These are phyloP conservation scores for Cynoglossus semilaevis DNA, from an alignment of 2,113 vertebrate species.

Conservation along the genomic window DNA sequence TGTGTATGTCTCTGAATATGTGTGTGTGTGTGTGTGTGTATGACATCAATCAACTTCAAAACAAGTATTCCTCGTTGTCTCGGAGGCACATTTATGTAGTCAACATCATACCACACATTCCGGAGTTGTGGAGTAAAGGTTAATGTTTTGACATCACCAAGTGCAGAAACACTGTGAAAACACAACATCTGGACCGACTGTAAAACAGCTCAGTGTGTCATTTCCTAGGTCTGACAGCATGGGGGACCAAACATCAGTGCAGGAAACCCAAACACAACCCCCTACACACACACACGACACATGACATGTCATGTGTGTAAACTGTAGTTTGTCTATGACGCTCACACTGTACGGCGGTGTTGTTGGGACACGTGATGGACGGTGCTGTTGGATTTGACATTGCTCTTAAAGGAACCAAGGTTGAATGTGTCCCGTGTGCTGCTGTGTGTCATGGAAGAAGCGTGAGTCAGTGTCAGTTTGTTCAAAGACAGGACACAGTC, in stretches of 20 bases:
- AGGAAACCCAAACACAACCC: slow-evolving; percentile 19
- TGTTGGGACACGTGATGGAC: slow-evolving; percentile 26
- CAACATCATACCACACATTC: slow-evolving; percentile 52
- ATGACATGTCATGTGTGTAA: too few relatives aligned
- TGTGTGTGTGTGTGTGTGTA: slow-evolving; percentile 9
- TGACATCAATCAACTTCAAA: slow-evolving; percentile 34
- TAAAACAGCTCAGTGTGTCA: slow-evolving; percentile 10
- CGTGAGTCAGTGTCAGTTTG: too few relatives aligned
- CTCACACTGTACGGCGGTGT: slow-evolving; percentile 32
- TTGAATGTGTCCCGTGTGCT: slow-evolving; percentile 36
- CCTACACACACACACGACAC: neutral
- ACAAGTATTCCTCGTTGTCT: slow-evolving; percentile 16
- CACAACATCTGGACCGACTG: too few relatives aligned
- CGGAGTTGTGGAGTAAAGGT: slow-evolving; percentile 47
- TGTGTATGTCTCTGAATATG: too few relatives aligned
- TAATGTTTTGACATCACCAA: slow-evolving; percentile 52
- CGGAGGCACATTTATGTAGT: slow-evolving; percentile 14
- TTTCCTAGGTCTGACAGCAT: slow-evolving; percentile 13
- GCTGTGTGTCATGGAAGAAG: too few relatives aligned
- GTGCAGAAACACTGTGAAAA: slow-evolving; percentile 24
- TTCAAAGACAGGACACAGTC: too few relatives aligned
- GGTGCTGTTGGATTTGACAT: slow-evolving; percentile 54
- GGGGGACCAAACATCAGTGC: slow-evolving; percentile 15
- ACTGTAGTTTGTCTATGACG: too few relatives aligned
- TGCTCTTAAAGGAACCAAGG: slow-evolving; percentile 38